A percentile compares a stretch with the other conserved stretches of the same genome.
phyloP scores from a whole-genome alignment of 2,113 vertebrate species.

The Desmodus rotundus region DNA sequence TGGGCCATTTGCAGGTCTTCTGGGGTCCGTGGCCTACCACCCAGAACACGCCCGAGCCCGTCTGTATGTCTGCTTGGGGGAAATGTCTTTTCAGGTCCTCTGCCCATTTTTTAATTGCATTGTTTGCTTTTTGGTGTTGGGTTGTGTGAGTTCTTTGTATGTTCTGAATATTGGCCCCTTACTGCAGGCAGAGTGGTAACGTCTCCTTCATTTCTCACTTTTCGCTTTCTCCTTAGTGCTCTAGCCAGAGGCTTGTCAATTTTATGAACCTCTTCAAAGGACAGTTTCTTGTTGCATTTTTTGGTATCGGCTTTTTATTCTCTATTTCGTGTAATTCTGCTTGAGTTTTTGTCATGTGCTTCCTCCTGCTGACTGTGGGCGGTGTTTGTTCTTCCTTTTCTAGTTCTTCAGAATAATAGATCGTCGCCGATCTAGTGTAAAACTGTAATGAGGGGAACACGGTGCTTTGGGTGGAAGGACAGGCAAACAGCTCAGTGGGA shows the following conservation, averaged over 20 bases:
- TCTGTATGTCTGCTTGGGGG: too few relatives aligned
- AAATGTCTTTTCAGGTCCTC: too few relatives aligned
- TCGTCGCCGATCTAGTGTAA: background rate
- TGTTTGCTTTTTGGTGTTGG: too few relatives aligned
- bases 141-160: too few relatives aligned
- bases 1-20: too few relatives aligned
- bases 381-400: background rate
- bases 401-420: background rate
- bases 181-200: too few relatives aligned
- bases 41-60: accelerated
- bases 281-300: background rate
- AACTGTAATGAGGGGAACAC: background rate
- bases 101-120: too few relatives aligned
- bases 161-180: too few relatives aligned
- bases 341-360: background rate
- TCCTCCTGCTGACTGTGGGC: background rate
- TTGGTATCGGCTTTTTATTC: background rate
- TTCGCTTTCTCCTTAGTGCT: background rate
- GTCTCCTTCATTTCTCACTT: background rate
- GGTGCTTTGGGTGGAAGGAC: background rate
- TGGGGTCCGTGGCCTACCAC: too few relatives aligned
- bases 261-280: background rate
- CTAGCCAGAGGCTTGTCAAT: background rate
- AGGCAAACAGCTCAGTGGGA: background rate
- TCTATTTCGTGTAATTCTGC: background rate